Percentiles rank a stretch among this genome's conserved stretches.
These are phyloP conservation scores for Hydrolagus affinis DNA, from an alignment of 2,113 vertebrate species.

Conservation along the genomic window DNA sequence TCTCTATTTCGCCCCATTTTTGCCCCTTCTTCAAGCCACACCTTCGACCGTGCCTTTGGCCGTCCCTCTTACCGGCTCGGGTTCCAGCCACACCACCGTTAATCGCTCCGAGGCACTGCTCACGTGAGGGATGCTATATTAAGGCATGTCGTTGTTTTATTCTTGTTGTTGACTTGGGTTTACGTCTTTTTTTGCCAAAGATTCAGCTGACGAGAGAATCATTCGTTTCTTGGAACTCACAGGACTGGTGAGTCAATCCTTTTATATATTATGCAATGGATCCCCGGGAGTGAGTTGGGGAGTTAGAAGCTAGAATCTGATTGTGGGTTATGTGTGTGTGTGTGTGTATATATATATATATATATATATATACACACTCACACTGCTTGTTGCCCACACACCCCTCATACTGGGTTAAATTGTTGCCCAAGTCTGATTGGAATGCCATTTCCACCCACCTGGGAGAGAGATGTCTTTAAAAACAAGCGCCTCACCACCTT, in stretches of 20 bases:
- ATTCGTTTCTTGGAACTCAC: constrained; percentile 72
- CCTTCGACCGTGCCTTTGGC: too few species aligned
- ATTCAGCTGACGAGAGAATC: constrained; percentile 80
- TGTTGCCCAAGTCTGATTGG: too few species aligned
- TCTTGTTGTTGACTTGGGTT: neutral
- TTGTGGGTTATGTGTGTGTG: neutral
- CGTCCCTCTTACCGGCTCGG: too few species aligned
- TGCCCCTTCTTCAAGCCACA: too few species aligned
- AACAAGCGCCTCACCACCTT: neutral
- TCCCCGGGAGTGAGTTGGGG: neutral
- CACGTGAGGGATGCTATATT: neutral
- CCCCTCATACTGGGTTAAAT: too few species aligned
- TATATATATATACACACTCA: too few species aligned
- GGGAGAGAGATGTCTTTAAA: neutral
- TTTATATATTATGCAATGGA: neutral
- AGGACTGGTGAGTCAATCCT: constrained; percentile 72
- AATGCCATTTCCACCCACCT: too few species aligned
- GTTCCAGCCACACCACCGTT: too few species aligned
- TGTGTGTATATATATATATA: too few species aligned
- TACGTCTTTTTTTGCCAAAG: constrained; percentile 47
- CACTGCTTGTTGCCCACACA: too few species aligned
- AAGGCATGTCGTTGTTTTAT: neutral
- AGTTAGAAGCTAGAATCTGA: neutral
- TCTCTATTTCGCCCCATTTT: too few species aligned
- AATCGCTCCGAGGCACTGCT: too few species aligned